Evolutionary conservation across 2,797 vertebrate species (phyloP).

Genomic region (Staurois parvus): DNA sequence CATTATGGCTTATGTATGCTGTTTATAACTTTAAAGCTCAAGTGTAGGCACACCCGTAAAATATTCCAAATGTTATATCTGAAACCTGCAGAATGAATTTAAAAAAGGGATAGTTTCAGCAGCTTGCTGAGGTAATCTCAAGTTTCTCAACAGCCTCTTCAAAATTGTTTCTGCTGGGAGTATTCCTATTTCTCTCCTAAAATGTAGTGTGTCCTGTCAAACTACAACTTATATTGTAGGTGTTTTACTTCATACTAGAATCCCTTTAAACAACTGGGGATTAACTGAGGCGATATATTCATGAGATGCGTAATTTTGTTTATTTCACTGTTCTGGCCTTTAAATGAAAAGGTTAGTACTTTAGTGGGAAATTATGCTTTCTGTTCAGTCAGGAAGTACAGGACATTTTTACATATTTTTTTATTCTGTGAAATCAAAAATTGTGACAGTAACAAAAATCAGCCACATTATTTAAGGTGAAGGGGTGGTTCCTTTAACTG

Average conservation of each 20-base stretch:
- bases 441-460: conserved; percentile 39
- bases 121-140: too few relatives aligned
- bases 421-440: conserved; percentile 16
- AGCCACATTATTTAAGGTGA: not conserved
- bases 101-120: too few relatives aligned
- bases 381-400: conserved; percentile 19
- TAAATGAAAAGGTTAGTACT: conserved; percentile 57
- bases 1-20: too few relatives aligned
- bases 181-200: too few relatives aligned
- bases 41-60: too few relatives aligned
- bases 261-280: not conserved
- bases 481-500: not conserved
- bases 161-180: too few relatives aligned
- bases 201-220: too few relatives aligned
- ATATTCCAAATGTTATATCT: too few relatives aligned
- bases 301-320: conserved; percentile 20
- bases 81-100: too few relatives aligned
- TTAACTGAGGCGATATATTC: not conserved
- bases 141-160: too few relatives aligned
- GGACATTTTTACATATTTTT: conserved; percentile 2
- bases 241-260: not conserved
- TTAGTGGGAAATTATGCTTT: conserved; percentile 25
- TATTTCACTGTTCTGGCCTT: conserved; percentile 37
- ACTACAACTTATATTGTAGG: too few relatives aligned
- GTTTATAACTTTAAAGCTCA: too few relatives aligned